Evolutionary conservation across 2,113 vertebrate species (phyloP), one percentile per base, ranked within the genome.

Genomic region (Passer montanus): DNA sequence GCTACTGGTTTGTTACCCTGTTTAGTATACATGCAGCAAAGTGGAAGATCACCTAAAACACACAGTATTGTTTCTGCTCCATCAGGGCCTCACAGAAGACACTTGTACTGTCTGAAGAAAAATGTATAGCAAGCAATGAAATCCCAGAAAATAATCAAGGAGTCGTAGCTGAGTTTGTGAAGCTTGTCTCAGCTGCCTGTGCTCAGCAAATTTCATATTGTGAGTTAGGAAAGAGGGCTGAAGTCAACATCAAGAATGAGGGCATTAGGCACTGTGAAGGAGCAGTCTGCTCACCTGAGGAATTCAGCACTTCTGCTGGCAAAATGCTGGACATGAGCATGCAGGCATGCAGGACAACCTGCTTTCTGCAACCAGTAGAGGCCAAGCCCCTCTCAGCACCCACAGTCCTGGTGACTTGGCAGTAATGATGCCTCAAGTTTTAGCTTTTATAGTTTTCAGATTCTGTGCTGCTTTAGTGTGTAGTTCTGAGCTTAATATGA

Each of bases 61-160:
- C 64, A 87, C 33, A 68, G 27, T 31, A 18, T 67, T 79, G 31
- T 37, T 86, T 80, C 72, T 81, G 55, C 24, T 86, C 50, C 64
- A 79, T 26, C 52, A 49, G 24, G 41, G 73, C 33, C 30, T 68
- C 52, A 74, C 46, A 76, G 78, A 77, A 91, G 55, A 87, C 26
- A 69, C 8, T 15, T 15, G 15, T 23, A 35, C 26, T 43, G 13
- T 44, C 60, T 59, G 69, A 64, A 73, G 30, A 39, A 76, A 87
- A 73, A 91, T 4, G 10, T 62, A 70, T 23, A 90, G 35, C 35
- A 77, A 91, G 84, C 56, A 86, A 30, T 75, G 82, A 88, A 73
- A 85, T 59, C 30, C n/a, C 35, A 55, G 44, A 53, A 90, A 53
- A 62, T 28, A 69, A 76, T 33, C 55, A 83, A 76, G 58, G 27